Conservation (phyloP, 2,797 vertebrate species). For the Pseudomugil gertrudae region DNA sequence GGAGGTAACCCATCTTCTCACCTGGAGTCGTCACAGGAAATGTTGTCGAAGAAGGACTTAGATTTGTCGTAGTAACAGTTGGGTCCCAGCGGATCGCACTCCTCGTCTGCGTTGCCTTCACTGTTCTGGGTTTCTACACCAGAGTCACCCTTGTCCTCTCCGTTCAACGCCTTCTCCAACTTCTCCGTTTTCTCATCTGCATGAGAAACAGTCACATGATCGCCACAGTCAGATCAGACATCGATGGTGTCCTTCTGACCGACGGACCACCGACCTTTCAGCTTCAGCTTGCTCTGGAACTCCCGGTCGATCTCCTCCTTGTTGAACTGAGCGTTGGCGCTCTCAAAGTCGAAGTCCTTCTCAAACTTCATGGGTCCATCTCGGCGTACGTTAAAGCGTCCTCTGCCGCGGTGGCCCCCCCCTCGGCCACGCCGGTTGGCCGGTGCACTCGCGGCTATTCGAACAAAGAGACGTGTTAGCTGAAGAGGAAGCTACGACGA, state of each 20-base stretch:
- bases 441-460: constrained; percentile 67
- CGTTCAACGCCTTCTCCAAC: constrained; percentile 90
- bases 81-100: constrained; percentile 86
- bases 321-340: constrained; percentile 97
- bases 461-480: neutral
- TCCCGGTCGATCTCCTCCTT: constrained; percentile 97
- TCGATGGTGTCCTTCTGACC: too few relatives aligned
- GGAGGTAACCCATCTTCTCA: constrained; percentile 51
- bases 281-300: constrained; percentile 96
- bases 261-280: constrained; percentile 85
- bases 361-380: constrained; percentile 98
- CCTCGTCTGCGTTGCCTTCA: constrained; percentile 88
- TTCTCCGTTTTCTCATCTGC: constrained; percentile 93
- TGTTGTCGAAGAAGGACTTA: constrained; percentile 99
- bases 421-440: constrained; percentile 87
- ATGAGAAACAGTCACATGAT: neutral
- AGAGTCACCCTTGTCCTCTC: constrained; percentile 92
- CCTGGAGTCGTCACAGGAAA: constrained; percentile 96
- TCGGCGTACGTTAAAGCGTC: constrained; percentile 90
- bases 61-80: constrained; percentile 98
- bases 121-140: constrained; percentile 91
- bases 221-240: too few relatives aligned
- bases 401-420: constrained; percentile 89
- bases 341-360: constrained; percentile 99
- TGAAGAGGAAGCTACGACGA: too few relatives aligned